These are phyloP conservation scores for Hyphantria cunea DNA, from an alignment of 1,140 invertebrate genomes.

Conservation along the genomic window DNA sequence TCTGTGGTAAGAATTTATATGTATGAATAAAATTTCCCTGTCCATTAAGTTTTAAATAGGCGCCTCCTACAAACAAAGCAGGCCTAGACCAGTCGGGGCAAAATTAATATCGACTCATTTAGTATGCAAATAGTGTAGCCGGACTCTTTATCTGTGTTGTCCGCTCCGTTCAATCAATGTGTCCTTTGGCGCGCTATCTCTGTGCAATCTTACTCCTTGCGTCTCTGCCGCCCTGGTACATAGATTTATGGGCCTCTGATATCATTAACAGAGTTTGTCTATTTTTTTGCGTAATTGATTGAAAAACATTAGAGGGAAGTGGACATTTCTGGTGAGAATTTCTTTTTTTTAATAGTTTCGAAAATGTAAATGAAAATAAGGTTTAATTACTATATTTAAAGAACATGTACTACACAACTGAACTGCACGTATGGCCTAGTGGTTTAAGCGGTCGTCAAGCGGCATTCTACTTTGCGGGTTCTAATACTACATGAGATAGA, in stretches of 20 bases:
- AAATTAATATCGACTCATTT: conserved; percentile 72
- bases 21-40: neutral
- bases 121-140: conserved; percentile 68
- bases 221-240: conserved; percentile 53
- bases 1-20: no score
- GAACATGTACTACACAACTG: no score
- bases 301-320: conserved; percentile 3
- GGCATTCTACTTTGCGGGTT: no score
- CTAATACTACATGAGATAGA: no score
- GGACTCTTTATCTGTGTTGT: conserved; percentile 58
- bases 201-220: conserved; percentile 50
- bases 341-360: no score
- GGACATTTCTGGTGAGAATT: no score
- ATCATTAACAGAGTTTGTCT: conserved; percentile 66
- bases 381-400: no score
- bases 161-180: conserved; percentile 71
- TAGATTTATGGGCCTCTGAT: conserved; percentile 60
- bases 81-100: conserved; percentile 35
- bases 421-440: no score
- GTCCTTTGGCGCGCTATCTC: conserved; percentile 63
- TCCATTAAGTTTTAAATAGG: conserved; percentile 19
- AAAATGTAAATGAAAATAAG: no score
- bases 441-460: no score
- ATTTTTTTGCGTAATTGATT: conserved; percentile 38
- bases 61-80: conserved; percentile 25